These are phyloP conservation scores for Ceramica pisi DNA, from an alignment of 2,888 invertebrate genomes.

Conservation along the genomic window DNA sequence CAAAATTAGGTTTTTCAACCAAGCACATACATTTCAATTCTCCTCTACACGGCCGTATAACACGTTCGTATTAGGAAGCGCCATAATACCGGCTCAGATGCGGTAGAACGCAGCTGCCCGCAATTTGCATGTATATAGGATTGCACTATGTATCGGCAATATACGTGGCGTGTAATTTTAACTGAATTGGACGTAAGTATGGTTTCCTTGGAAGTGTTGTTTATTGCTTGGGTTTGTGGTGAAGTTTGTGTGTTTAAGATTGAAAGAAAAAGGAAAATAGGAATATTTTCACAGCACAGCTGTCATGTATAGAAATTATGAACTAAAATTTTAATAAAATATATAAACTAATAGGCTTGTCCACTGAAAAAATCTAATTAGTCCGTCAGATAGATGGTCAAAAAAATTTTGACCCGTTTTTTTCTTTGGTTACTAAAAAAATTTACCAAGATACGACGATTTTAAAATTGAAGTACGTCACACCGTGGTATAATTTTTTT, in stretches of 20 bases:
- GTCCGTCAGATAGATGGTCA: too few relatives aligned
- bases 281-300: too few relatives aligned
- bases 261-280: too few relatives aligned
- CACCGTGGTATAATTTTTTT: too few relatives aligned
- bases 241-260: not conserved
- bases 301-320: too few relatives aligned
- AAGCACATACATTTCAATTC: slow-evolving; percentile 1
- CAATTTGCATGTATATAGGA: slow-evolving; percentile 11
- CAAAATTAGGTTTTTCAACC: not conserved
- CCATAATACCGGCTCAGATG: slow-evolving; percentile 46
- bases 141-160: not conserved
- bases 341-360: too few relatives aligned
- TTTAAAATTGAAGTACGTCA: too few relatives aligned
- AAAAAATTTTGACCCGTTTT: too few relatives aligned
- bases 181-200: not conserved
- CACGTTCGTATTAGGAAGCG: slow-evolving; percentile 36
- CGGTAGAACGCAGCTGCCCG: slow-evolving; percentile 58
- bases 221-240: not conserved
- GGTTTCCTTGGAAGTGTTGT: not conserved
- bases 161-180: not conserved
- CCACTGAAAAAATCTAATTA: too few relatives aligned
- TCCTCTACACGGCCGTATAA: not conserved
- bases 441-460: too few relatives aligned
- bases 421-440: too few relatives aligned
- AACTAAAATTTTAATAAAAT: too few relatives aligned